Percentiles rank a stretch among this genome's conserved stretches.
Conservation (phyloP, 2,113 vertebrate species). For the Ammospiza nelsoni region DNA sequence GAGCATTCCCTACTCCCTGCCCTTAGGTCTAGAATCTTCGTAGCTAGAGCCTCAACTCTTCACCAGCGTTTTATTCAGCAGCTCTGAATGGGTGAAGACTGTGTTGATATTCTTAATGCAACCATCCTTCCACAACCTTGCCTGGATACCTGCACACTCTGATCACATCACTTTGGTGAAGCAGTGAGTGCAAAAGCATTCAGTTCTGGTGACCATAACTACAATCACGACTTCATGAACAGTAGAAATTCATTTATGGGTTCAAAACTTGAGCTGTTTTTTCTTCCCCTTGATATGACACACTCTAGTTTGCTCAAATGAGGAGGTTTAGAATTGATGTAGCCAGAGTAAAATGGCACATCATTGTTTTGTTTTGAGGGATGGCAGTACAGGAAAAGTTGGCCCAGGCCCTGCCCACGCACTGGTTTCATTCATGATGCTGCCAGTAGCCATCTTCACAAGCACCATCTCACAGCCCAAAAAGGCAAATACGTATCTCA, state of each 20-base stretch:
- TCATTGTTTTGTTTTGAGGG: not conserved
- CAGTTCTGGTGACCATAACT: not conserved
- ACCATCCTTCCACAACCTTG: accelerated
- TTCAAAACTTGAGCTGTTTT: not conserved
- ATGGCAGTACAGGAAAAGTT: not conserved
- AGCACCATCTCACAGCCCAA: not conserved
- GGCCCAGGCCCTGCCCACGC: not conserved
- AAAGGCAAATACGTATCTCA: not conserved
- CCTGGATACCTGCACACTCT: not conserved
- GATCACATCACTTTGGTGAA: not conserved
- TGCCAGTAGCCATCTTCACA: not conserved
- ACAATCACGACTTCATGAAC: not conserved
- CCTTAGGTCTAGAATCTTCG: not conserved
- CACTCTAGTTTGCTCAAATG: not conserved
- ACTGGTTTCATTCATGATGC: not conserved
- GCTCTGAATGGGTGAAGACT: not conserved
- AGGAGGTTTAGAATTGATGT: not conserved
- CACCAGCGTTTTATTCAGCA: not conserved
- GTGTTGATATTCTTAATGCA: not conserved
- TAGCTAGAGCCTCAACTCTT: not conserved
- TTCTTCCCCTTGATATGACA: not conserved
- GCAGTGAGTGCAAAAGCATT: not conserved
- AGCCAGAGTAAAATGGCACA: not conserved
- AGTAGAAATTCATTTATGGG: not conserved
- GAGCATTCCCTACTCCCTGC: not conserved